Conservation (phyloP, 2,797 vertebrate species). For the Morelia viridis region DNA sequence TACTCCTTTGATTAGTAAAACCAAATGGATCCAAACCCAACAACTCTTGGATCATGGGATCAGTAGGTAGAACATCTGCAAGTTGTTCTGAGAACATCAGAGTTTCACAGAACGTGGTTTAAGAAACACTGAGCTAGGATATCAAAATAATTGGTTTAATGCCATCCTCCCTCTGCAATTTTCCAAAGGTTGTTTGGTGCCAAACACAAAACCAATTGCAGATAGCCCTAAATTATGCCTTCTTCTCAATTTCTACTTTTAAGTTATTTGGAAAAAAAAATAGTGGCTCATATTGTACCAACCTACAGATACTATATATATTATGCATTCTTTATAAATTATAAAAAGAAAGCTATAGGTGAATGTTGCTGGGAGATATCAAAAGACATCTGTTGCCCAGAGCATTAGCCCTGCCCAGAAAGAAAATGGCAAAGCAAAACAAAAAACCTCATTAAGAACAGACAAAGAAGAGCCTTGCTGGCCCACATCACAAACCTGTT, state of each 20-base stretch:
- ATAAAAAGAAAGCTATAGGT: neutral
- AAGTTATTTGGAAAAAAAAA: neutral
- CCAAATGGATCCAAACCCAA: neutral
- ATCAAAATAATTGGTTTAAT: neutral
- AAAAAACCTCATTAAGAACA: neutral
- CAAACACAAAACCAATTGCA: neutral
- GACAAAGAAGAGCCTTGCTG: neutral
- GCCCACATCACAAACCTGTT: neutral
- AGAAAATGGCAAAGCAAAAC: neutral
- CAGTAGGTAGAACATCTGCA: neutral
- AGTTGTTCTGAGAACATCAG: neutral
- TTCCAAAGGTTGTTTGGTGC: neutral
- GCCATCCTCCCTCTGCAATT: neutral
- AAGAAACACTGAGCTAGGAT: no score
- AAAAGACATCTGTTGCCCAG: neutral
- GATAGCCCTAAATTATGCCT: neutral
- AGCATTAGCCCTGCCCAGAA: neutral
- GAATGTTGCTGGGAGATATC: neutral
- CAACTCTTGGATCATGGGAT: neutral
- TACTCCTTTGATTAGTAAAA: neutral
- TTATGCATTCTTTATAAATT: neutral
- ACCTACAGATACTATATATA: neutral
- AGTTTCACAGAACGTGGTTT: neutral
- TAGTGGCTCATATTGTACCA: neutral
- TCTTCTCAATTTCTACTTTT: neutral